Evolutionary conservation across 2,797 vertebrate species (phyloP).

Genomic region (Hypotaenidia okinawae): DNA sequence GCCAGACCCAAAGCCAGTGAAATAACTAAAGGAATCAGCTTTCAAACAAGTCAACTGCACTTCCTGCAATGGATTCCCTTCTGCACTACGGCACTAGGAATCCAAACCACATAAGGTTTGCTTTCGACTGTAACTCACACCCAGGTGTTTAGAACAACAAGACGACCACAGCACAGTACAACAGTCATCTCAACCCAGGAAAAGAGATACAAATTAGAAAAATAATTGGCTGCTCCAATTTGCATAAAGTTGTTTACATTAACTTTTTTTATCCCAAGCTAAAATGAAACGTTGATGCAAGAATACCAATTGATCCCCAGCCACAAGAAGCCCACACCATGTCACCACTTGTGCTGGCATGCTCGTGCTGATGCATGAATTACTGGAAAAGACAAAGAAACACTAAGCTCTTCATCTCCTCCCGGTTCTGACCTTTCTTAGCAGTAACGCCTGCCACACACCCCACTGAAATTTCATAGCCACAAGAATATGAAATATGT

Average conservation of each 20-base stretch:
- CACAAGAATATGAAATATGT: not conserved
- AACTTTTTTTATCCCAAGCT: not conserved
- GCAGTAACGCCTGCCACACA: fast-evolving
- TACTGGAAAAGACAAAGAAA: not conserved
- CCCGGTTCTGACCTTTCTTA: not conserved
- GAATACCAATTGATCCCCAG: not conserved
- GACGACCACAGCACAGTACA: not conserved
- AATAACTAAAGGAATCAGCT: not conserved
- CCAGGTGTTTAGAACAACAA: not conserved
- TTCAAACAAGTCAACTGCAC: not conserved
- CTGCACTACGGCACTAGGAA: not conserved
- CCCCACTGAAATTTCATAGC: not conserved
- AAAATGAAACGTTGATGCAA: not conserved
- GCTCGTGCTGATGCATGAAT: not conserved
- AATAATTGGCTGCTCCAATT: not conserved
- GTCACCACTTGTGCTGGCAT: not conserved
- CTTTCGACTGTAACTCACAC: not conserved
- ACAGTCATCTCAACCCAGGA: not conserved
- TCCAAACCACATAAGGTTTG: not conserved
- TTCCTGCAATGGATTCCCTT: not conserved
- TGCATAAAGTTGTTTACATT: not conserved
- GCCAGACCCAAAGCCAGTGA: not conserved
- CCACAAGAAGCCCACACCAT: fast-evolving
- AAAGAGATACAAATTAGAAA: not conserved
- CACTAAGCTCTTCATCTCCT: not conserved